Evolutionary conservation across 1,140 invertebrate genomes (phyloP), one percentile per base, ranked within the genome.

Genomic region (Drosophila lacertosa): DNA sequence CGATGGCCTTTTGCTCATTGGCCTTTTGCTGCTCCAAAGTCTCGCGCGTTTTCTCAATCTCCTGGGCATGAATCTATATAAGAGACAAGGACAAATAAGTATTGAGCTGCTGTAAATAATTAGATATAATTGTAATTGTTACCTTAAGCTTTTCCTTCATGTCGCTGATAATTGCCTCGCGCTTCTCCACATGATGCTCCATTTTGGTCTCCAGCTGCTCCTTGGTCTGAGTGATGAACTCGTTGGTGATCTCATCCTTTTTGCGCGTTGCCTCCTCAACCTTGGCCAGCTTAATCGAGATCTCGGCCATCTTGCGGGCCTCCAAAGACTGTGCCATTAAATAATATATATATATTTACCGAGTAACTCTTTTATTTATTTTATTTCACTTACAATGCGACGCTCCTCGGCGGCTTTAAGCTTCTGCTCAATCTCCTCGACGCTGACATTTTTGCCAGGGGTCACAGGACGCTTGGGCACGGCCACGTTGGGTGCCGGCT

Each of bases 251-350:
- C 92, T 98, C 97, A 90, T 97, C 95, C 76, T 95, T 96, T 92
- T 98, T 98, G 68, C 95, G 95, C 37, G 96, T 94, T n/a, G 96
- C 96, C 78, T 97, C 97, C 86, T 98, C 96, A 65, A 98, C 96
- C 92, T 97, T 97, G 37, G 93, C 94, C 92, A 97, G 94, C 90
- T 97, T 95, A 45, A 95, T 95, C 5, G 95, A 94, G 55, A 98
- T 93, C 58, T 94, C 94, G 6, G 96, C 96, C 91, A 98, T 94
- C 91, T 97, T 97, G 86, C 95, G 95, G 42, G 95, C 94, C 92
- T 97, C 97, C 91, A 98, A 91, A 66, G 95, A 96, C 96, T 96
- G 26, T 7, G 91, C 0, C 24, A 50, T 35, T 4, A 35, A 35
- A 18, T 33, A 24, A 1, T 32, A 2, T 39, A n/a, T 44, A 24